Conservation (phyloP, 2,888 invertebrate species). For the Leucophora obtusa region DNA sequence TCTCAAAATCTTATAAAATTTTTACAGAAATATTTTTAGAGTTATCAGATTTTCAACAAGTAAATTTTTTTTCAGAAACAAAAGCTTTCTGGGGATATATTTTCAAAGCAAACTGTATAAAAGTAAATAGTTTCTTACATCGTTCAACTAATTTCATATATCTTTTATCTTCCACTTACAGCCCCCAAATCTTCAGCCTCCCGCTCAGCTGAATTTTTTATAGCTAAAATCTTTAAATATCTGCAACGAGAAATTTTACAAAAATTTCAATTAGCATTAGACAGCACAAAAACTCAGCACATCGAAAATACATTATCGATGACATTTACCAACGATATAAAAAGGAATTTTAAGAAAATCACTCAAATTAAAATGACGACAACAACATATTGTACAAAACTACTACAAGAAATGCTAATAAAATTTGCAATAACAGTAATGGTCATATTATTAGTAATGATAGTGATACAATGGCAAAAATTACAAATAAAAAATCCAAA, state of each 20-base stretch:
- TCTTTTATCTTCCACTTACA: not conserved
- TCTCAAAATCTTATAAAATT: no score
- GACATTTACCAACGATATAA: constrained; percentile 29
- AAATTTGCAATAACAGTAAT: constrained; percentile 63
- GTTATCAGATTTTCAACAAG: no score
- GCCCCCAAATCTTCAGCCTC: constrained; percentile 57
- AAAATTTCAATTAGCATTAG: constrained; percentile 1
- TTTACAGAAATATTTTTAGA: no score
- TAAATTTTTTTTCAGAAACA: no score
- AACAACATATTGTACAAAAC: constrained; percentile 26
- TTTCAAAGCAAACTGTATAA: no score
- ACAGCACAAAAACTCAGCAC: not conserved
- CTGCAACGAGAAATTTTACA: constrained; percentile 17
- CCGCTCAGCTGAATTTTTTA: constrained; percentile 10
- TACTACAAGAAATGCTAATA: constrained; percentile 15
- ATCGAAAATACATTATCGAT: constrained; percentile 10
- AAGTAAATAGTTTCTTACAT: no score
- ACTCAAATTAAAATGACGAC: constrained; percentile 30
- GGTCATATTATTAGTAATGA: constrained; percentile 57
- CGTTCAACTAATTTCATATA: no score
- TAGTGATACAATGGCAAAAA: constrained; percentile 1
- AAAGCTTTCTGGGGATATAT: no score
- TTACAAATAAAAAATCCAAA: not conserved
- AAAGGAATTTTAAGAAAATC: constrained; percentile 35
- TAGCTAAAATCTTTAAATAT: constrained; percentile 7